These are phyloP conservation scores for Drosophila meridiana DNA, from an alignment of 2,888 invertebrate species.

Conservation along the genomic window DNA sequence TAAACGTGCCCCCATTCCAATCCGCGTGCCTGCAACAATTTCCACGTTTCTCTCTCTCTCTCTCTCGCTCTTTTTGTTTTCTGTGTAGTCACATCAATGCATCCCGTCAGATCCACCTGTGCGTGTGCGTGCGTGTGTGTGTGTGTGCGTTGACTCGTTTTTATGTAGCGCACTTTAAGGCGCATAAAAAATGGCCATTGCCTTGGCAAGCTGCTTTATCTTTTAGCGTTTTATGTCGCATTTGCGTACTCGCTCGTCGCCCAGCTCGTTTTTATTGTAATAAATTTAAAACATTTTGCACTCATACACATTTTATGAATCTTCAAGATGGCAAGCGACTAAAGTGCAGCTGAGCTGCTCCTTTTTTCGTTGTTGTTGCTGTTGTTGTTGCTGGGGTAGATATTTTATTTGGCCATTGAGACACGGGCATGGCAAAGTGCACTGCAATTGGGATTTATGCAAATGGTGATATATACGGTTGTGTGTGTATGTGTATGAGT, in stretches of 20 bases:
- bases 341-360: slow-evolving; percentile 73
- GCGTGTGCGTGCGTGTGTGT: slow-evolving; percentile 8
- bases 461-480: slow-evolving; percentile 68
- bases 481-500: slow-evolving; percentile 10
- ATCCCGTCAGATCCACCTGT: slow-evolving; percentile 50
- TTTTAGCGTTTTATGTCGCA: slow-evolving; percentile 78
- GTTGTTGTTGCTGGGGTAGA: slow-evolving; percentile 38
- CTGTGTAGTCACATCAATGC: slow-evolving; percentile 60
- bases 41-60: slow-evolving; percentile 7
- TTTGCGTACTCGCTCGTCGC: slow-evolving; percentile 66
- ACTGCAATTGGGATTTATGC: slow-evolving; percentile 79
- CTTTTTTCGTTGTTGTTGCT: slow-evolving; percentile 11
- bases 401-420: slow-evolving; percentile 80
- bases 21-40: slow-evolving; percentile 51
- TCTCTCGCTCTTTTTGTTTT: slow-evolving; percentile 5
- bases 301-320: slow-evolving; percentile 80
- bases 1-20: slow-evolving; percentile 41
- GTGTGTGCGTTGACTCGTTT: slow-evolving; percentile 38
- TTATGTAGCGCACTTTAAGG: slow-evolving; percentile 76
- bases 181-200: slow-evolving; percentile 72
- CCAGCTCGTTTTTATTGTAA: slow-evolving; percentile 76
- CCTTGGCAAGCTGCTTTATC: slow-evolving; percentile 64
- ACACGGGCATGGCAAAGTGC: slow-evolving; percentile 72
- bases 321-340: slow-evolving; percentile 57
- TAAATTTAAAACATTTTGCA: slow-evolving; percentile 81